Percentiles rank a stretch among this genome's conserved stretches.
These are phyloP conservation scores for Nycticryphes semicollaris DNA, from an alignment of 2,113 vertebrate species.

Conservation along the genomic window DNA sequence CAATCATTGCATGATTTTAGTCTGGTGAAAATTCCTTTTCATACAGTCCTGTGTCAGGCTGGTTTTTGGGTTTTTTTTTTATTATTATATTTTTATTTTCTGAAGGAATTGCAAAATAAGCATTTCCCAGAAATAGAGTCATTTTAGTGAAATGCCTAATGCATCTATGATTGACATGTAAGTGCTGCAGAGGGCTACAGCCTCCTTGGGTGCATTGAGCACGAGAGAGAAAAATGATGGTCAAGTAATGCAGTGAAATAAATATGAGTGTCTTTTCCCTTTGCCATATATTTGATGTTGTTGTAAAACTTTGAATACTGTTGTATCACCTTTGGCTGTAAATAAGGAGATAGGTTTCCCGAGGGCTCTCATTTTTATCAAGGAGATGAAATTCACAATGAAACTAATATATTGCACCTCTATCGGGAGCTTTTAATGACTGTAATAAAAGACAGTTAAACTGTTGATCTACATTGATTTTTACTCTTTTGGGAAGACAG, in stretches of 20 bases:
- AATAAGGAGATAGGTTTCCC: background rate
- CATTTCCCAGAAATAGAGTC: background rate
- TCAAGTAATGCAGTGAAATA: too few species aligned
- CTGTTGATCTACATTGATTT: constrained; percentile 32
- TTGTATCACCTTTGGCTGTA: background rate
- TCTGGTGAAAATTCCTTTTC: background rate
- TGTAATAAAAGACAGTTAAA: constrained; percentile 14
- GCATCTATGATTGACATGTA: background rate
- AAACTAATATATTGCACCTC: constrained; percentile 19
- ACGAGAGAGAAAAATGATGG: fast-evolving
- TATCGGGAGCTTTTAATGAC: constrained; percentile 42
- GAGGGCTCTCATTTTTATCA: background rate
- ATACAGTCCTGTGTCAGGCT: background rate
- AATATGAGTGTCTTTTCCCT: fast-evolving
- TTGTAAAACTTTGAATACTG: background rate
- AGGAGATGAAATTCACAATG: background rate
- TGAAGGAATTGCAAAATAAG: background rate
- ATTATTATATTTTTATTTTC: background rate
- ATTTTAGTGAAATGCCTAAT: background rate
- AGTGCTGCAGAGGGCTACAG: background rate
- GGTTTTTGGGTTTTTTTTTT: background rate
- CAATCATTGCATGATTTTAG: background rate
- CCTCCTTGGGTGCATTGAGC: background rate
- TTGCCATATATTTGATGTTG: fast-evolving
- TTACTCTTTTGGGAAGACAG: background rate